These are phyloP conservation scores for Neodiprion lecontei DNA, from an alignment of 1,140 invertebrate genomes.

Conservation along the genomic window DNA sequence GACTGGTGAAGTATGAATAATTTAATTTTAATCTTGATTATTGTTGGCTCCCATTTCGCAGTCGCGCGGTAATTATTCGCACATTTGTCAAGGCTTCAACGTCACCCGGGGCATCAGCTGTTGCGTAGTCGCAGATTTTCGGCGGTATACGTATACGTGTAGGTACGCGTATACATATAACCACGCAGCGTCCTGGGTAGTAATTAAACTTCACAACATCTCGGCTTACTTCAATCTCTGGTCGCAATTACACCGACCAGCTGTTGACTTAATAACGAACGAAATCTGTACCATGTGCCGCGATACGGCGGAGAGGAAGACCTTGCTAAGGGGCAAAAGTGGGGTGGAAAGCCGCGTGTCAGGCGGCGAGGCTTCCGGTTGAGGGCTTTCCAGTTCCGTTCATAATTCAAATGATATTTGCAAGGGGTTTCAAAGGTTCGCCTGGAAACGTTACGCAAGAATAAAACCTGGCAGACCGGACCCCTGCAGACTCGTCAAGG, in stretches of 20 bases:
- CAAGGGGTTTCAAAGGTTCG: neutral
- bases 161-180: neutral
- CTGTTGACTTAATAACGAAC: constrained; percentile 12
- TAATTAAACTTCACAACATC: constrained; percentile 20
- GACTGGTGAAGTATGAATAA: no score
- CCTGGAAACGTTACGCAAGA: no score
- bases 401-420: neutral
- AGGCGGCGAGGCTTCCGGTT: neutral
- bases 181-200: neutral
- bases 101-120: neutral
- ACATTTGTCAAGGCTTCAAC: neutral
- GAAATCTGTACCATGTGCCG: neutral
- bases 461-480: no score
- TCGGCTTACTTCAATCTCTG: constrained; percentile 21
- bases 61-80: constrained; percentile 15
- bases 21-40: neutral
- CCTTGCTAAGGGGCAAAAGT: no score
- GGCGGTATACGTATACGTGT: neutral
- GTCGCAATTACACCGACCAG: constrained; percentile 11
- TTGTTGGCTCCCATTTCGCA: neutral
- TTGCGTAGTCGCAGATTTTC: constrained; percentile 19
- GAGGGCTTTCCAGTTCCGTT: neutral
- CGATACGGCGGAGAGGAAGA: no score
- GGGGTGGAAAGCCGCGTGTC: no score
- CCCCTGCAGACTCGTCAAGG: no score